phyloP scores from a whole-genome alignment of 2,797 vertebrate species.

The Tragelaphus oryx region DNA sequence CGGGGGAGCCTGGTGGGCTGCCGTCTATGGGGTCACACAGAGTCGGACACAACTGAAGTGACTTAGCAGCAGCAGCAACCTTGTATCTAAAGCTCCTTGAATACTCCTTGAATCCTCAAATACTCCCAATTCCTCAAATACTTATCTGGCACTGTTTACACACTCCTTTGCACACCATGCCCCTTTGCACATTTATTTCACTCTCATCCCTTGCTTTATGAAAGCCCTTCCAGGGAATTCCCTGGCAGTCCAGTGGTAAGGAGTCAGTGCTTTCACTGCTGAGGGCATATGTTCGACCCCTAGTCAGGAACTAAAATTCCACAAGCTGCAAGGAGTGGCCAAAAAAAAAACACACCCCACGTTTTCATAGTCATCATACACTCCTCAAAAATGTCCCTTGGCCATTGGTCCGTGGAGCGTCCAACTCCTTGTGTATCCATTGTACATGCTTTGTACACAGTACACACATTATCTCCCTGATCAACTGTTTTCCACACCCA shows the following conservation, averaged over 20 bases:
- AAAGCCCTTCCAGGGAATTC: not conserved
- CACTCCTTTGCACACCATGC: not conserved
- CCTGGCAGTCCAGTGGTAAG: not conserved
- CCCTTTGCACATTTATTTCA: not conserved
- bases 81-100: not conserved
- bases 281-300: not conserved
- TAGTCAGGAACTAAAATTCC: not conserved
- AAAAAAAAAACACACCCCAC: not conserved
- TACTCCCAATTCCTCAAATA: not conserved
- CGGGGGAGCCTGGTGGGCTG: too few species aligned
- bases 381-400: not conserved
- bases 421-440: not conserved
- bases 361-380: not conserved
- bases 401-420: not conserved
- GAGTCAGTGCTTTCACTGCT: not conserved
- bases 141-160: not conserved
- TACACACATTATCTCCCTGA: not conserved
- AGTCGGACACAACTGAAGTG: too few species aligned
- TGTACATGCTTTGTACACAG: rapidly evolving
- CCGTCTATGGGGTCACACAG: too few species aligned
- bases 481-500: not conserved
- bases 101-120: not conserved
- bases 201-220: not conserved
- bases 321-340: not conserved
- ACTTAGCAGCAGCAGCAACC: too few species aligned